Percentiles rank a stretch among this genome's conserved stretches.
These are phyloP conservation scores for Ormyrus pomaceus DNA, from an alignment of 2,888 invertebrate genomes.

Conservation along the genomic window DNA sequence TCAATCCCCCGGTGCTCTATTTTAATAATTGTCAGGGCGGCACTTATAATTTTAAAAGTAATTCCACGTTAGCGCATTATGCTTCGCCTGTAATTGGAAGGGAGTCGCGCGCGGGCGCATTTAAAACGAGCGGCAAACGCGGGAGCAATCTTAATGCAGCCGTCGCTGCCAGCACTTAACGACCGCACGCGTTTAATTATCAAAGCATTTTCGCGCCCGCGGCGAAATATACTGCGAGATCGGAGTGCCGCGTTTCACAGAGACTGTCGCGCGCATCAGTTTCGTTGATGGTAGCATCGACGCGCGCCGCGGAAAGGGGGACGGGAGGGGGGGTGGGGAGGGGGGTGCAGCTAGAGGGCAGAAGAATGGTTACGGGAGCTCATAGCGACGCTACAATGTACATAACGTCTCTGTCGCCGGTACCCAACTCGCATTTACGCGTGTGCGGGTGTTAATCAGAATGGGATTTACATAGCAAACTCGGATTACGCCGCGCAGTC, in stretches of 20 bases:
- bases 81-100: too few relatives aligned
- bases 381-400: neutral
- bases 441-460: conserved; percentile 71
- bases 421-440: conserved; percentile 36
- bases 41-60: too few relatives aligned
- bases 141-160: conserved; percentile 20
- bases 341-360: neutral
- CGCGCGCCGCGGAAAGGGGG: too few relatives aligned
- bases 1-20: too few relatives aligned
- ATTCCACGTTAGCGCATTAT: too few relatives aligned
- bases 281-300: conserved; percentile 7
- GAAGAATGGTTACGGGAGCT: conserved; percentile 17
- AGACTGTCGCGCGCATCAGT: neutral
- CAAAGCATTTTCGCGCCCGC: conserved; percentile 30
- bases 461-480: conserved; percentile 69
- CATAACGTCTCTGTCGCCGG: conserved; percentile 46
- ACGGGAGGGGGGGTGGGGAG: neutral
- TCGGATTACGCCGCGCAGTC: conserved; percentile 28
- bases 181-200: conserved; percentile 19
- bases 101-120: neutral
- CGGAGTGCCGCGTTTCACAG: conserved; percentile 3
- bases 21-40: too few relatives aligned
- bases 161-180: neutral
- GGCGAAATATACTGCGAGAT: neutral
- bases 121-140: neutral